A percentile compares a stretch with the other conserved stretches of the same genome.
phyloP scores from a whole-genome alignment of 2,113 vertebrate species.

The Kryptolebias marmoratus region DNA sequence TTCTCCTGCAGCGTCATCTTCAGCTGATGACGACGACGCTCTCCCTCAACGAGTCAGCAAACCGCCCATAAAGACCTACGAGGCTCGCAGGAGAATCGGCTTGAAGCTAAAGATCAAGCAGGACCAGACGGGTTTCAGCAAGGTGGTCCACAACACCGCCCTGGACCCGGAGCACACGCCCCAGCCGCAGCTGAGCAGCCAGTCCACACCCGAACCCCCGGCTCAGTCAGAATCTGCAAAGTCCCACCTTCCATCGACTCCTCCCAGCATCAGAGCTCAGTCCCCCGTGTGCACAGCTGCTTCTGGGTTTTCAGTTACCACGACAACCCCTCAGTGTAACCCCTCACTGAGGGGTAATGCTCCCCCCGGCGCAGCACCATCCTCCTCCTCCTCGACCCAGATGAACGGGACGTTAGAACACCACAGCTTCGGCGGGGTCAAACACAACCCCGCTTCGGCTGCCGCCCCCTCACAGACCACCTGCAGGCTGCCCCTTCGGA shows the following conservation, averaged over 20 bases:
- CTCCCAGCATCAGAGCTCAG: slow-evolving; percentile 73
- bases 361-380: slow-evolving; percentile 42
- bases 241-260: slow-evolving; percentile 38
- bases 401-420: slow-evolving; percentile 90
- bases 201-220: slow-evolving; percentile 45
- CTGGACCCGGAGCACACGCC: slow-evolving; percentile 88
- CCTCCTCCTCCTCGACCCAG: slow-evolving; percentile 71
- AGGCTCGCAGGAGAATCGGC: slow-evolving; percentile 90
- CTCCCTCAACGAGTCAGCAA: slow-evolving; percentile 87
- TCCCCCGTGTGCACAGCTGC: slow-evolving; percentile 64
- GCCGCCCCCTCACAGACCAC: slow-evolving; percentile 77
- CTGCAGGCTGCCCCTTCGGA: slow-evolving; percentile 88
- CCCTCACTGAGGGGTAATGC: slow-evolving; percentile 39
- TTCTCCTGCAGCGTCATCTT: slow-evolving; percentile 39
- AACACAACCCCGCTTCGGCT: slow-evolving; percentile 68
- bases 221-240: slow-evolving; percentile 51
- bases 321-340: slow-evolving; percentile 60
- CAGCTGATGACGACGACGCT: slow-evolving; percentile 81
- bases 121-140: slow-evolving; percentile 89
- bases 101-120: slow-evolving; percentile 96
- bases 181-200: slow-evolving; percentile 59
- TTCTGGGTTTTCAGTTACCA: slow-evolving; percentile 56
- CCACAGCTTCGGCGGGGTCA: slow-evolving; percentile 56
- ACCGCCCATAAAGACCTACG: slow-evolving; percentile 93
- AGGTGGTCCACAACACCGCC: slow-evolving; percentile 94